Evolutionary conservation across 30 jellyfish, hydroid and myxozoan genomes (phyloP), one percentile per base, ranked within the genome.

Genomic region (Pelagia noctiluca): DNA sequence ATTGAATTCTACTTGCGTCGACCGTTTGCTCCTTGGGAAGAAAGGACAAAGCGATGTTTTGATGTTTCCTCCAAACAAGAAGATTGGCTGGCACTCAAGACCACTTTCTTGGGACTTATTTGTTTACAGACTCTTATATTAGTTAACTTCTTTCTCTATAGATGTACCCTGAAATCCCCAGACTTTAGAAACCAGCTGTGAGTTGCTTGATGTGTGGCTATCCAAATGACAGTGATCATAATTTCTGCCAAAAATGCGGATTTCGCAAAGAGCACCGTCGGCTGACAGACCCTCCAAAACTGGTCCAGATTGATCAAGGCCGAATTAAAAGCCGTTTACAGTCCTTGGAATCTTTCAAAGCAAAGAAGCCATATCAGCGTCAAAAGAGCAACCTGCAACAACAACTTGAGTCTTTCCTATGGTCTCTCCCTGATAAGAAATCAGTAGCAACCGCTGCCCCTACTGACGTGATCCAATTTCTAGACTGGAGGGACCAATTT

Each of bases 181-280:
- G 78, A 31, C 78, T 65, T 12, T 65, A 54, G 78, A 65, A 65
- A 31, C 78, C 50, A 31, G 78, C 78, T 24, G 53, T 30, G 50
- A 23, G 78, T 23, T 65, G 78, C 31, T 23, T 1, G 21, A 31
- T 30, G 24, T 1, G 53, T 31, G 53, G 31, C 53, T 24, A 65
- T 65, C 24, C 53, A 65, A 65, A 65, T 30, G 78, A 65, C 53
- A 1, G 24, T 31, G 78, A 65, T 31, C 31, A 24, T 31, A 23
- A 31, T 65, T 65, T 65, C 53, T 65, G 78, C 22, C 78, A 65
- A 31, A 24, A 65, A 12, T 65, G 78, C 18, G 78, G 53, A 23
- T 30, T 65, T 12, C 66, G 66, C 66, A 50, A 3, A 1, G 66
- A 7, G 66, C 66, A 50, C 8, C 66, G 12, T 50, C 66, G 12